Percentiles rank a stretch among this genome's conserved stretches.
These are phyloP conservation scores for Danionella cerebrum DNA, from an alignment of 2,113 vertebrate species.

Conservation along the genomic window DNA sequence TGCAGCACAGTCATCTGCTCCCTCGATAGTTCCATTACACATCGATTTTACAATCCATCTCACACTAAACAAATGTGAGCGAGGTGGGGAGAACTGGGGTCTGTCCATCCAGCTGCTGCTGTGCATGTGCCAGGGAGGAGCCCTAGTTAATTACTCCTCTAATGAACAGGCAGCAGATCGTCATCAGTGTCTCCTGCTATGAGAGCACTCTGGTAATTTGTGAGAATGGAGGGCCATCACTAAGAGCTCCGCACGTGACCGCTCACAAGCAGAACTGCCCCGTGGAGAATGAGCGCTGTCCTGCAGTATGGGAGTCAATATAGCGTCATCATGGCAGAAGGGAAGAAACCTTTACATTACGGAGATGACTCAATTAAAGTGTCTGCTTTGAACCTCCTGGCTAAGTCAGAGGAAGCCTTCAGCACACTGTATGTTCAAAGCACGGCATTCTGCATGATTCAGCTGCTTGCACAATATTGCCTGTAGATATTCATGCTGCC, in stretches of 20 bases:
- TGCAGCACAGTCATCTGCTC: not conserved
- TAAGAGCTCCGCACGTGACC: slow-evolving; percentile 12
- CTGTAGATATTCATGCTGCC: slow-evolving; percentile 24
- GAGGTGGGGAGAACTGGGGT: too few species aligned
- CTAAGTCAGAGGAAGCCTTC: not conserved
- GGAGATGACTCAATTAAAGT: not conserved
- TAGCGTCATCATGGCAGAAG: not conserved
- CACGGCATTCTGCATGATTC: slow-evolving; percentile 34
- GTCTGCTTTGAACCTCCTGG: not conserved
- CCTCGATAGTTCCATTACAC: not conserved
- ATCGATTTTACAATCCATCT: slow-evolving; percentile 8
- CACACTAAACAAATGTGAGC: slow-evolving; percentile 27
- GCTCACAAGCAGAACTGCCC: not conserved
- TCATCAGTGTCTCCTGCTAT: slow-evolving; percentile 26
- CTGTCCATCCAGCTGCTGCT: slow-evolving; percentile 28
- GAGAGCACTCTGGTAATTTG: slow-evolving; percentile 1
- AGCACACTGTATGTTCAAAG: slow-evolving; percentile 4
- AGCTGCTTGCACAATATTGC: slow-evolving; percentile 27
- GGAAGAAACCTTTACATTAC: not conserved
- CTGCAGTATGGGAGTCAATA: not conserved
- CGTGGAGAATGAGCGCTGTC: not conserved
- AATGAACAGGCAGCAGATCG: slow-evolving; percentile 23
- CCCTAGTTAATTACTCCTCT: slow-evolving; percentile 38
- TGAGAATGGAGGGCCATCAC: slow-evolving; percentile 1
- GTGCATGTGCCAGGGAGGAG: slow-evolving; percentile 27